Evolutionary conservation across 2,888 invertebrate species (phyloP), one percentile per base, ranked within the genome.

Genomic region (Tachina fera): DNA sequence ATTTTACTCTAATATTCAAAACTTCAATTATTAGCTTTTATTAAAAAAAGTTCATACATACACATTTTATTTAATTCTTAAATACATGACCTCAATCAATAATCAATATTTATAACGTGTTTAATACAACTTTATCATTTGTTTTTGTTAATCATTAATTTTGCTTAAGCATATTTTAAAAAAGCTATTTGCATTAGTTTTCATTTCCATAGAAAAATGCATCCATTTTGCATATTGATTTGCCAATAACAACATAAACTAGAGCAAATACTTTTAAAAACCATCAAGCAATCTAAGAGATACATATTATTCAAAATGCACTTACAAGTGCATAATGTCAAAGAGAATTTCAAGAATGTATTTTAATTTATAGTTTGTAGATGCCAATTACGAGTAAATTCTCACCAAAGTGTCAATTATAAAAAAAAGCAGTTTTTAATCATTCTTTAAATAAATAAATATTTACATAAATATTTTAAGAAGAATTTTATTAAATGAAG

Each of bases 301-400:
- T 49, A 49, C 31, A 31, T 16, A 10, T n/a, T 14, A 63, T 31
- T 51, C 13, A 16, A 68, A 51, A 51, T 51, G 41, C 31, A 67
- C n/a, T 67, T 67, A 39, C 31, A 41, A 31, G 4, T 31, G 0
- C 31, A 31, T 31, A 31, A 31, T 53, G 16, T 22, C 5, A 31
- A 58, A 45, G 16, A 39, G 49, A 56, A 45, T 71, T 43, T 71
- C 5, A 71, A 22, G 56, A 71, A 71, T 71, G 58, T 68, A 41
- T 58, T 70, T 1, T n/a, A 56, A 70, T 56, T 56, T 43, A 31
- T 49, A 14, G 14, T 10, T 53, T 1, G 56, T n/a, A 19, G 16
- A 16, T 53, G 49, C n/a, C 22, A 65, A 22, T 14, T 14, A n/a
- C n/a, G n/a, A n/a, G n/a, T n/a, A 31, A 31, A 31, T 31, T 31